Evolutionary conservation across 1,140 invertebrate species (phyloP), one percentile per base, ranked within the genome.

Genomic region (Macrobrachium nipponense): DNA sequence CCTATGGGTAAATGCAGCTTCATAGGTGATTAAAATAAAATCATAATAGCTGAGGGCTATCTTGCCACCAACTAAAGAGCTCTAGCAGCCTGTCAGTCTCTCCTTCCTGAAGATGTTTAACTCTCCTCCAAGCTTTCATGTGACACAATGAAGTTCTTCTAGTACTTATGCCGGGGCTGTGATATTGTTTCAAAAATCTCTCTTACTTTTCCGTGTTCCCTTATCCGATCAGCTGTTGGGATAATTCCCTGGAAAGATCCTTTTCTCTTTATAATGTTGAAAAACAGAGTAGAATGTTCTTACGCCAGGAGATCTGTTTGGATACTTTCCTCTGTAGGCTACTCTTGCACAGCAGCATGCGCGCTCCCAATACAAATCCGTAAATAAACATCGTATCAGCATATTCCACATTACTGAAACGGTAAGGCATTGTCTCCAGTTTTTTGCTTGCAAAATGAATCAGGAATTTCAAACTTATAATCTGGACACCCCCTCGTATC

Each of bases 91-190:
- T 72, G 14, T 15, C 68, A 72, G 36, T 5, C 2, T 72, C n/a
- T 72, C 36, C 68, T 72, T 10, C n/a, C n/a, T 70, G 11, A 70
- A 70, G 66, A 8, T 70, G 66, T 70, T 70, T 70, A 8, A 72
- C 2, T 72, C n/a, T 72, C 36, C 68, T 72, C 3, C 68, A 72
- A 1, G 20, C 68, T 23, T 72, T 72, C 68, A 72, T 72, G 20
- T 23, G 68, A 36, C 20, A 72, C 68, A 12, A 72, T 12, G 68
- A 72, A 72, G 8, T 72, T 72, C 20, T 72, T 72, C 68, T 14
- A 3, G 7, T 72, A 36, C 68, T 72, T 1, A 72, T 72, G 14
- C 5, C 5, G 14, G 68, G 68, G 68, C 7, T 72, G 14, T 72
- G 68, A 23, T 23, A 3, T 36, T 17, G 68, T 20, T 2, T 14